Conservation (phyloP, 2,888 invertebrate genomes). For the Microplitis manilae region DNA sequence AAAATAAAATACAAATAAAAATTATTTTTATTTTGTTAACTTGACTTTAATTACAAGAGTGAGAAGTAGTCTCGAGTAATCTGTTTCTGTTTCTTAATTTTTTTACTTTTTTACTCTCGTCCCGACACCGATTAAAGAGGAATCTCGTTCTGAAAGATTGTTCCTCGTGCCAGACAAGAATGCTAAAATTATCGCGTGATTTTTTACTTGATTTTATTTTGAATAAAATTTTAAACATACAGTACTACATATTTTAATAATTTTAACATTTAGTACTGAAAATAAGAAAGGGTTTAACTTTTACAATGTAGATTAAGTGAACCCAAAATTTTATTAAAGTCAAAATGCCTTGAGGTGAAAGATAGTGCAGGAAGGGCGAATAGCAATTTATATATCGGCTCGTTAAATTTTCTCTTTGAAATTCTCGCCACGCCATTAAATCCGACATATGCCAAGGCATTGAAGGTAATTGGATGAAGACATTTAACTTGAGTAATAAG, state of each 20-base stretch:
- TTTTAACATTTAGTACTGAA: too few species aligned
- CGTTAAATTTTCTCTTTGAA: constrained; percentile 28
- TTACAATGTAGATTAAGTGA: not conserved
- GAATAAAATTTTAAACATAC: not conserved
- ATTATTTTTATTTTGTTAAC: not conserved
- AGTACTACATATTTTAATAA: not conserved
- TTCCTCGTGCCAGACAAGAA: not conserved
- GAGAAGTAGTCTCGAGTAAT: constrained; percentile 3
- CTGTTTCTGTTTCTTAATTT: not conserved
- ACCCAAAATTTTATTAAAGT: not conserved
- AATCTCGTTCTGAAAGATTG: constrained; percentile 1
- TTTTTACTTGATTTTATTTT: not conserved
- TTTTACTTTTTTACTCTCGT: not conserved
- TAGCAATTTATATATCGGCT: constrained; percentile 7
- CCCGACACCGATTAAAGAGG: constrained; percentile 6
- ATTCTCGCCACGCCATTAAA: constrained; percentile 53
- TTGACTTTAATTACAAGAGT: constrained; percentile 3
- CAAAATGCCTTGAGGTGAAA: not conserved
- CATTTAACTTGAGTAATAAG: constrained; percentile 50
- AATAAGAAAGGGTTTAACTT: too few species aligned
- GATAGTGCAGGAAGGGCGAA: not conserved
- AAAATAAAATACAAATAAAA: not conserved
- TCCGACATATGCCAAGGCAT: constrained; percentile 54
- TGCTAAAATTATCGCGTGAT: constrained; percentile 3
- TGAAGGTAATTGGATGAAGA: constrained; percentile 60